Evolutionary conservation across 2,888 invertebrate species (phyloP), one percentile per base, ranked within the genome.

Genomic region (Cataglyphis altisquamis): DNA sequence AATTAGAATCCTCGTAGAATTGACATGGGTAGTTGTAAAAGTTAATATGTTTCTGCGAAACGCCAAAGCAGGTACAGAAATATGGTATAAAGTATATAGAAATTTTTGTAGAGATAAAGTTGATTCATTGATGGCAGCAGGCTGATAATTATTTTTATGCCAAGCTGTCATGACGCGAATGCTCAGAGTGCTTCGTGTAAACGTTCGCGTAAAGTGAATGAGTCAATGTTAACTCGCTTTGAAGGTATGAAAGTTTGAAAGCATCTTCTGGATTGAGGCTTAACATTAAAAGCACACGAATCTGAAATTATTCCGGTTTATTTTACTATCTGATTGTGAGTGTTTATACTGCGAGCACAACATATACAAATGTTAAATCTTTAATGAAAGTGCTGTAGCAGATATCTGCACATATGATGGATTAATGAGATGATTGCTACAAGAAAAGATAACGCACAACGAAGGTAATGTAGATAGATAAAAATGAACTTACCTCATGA

Each of bases 1-100:
- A 83, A 74, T 83, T 84, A 88, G 83, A 82, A 62, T 60, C 48
- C 55, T 64, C 75, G 55, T 67, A 64, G 68, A 83, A 81, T 82
- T 77, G 84, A 60, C 80, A 66, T 36, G 32, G 60, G 60, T 52
- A 64, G 45, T 86, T 66, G 77, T 84, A 74, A 84, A 81, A 21
- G 63, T 63, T 70, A 66, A 82, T 86, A 81, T 41, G 80, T 82
- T 67, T 64, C 63, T 78, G 36, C 15, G 64, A 57, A 52, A 55
- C 64, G 29, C 45, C 72, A 72, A 60, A 63, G 39, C 32, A 32
- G 41, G 41, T 25, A 25, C 25, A 25, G 25, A 25, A 25, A 25
- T 25, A 25, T 25, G 25, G 25, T 25, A 25, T 25, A 25, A 25
- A 25, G 25, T 25, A 82, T 63, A 62, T 52, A 63, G 45, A 83